Evolutionary conservation across 2,113 vertebrate species (phyloP).

Genomic region (Aramus guarauna): DNA sequence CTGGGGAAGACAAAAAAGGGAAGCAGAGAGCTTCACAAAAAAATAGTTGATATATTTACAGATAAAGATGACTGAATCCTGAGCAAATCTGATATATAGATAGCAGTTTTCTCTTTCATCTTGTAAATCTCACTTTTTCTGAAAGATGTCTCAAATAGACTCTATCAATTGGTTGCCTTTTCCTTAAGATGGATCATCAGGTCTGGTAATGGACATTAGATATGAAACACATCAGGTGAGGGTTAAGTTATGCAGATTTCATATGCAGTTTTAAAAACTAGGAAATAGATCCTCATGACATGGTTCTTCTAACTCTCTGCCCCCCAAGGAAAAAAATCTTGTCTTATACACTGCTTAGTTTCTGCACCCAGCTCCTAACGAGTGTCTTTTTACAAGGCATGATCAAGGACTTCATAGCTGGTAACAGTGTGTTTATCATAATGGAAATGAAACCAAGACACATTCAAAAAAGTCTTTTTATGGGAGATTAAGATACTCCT

Average conservation of each 20-base stretch:
- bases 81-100: background rate
- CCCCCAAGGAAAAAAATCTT: background rate
- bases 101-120: background rate
- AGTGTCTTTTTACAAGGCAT: background rate
- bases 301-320: background rate
- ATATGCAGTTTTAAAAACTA: background rate
- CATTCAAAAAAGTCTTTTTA: background rate
- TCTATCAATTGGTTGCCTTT: background rate
- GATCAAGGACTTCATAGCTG: background rate
- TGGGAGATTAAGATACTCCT: background rate
- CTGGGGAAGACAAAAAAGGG: background rate
- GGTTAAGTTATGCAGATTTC: background rate
- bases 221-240: background rate
- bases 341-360: background rate
- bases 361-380: background rate
- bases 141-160: background rate
- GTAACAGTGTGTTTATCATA: background rate
- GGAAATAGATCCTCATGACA: background rate
- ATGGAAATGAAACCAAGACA: background rate
- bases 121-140: background rate
- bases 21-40: background rate
- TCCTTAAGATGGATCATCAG: background rate
- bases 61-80: background rate
- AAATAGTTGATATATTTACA: background rate
- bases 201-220: background rate